Base-by-base conservation (phyloP, 2,113 vertebrate species). In the Sialia sialis region DNA sequence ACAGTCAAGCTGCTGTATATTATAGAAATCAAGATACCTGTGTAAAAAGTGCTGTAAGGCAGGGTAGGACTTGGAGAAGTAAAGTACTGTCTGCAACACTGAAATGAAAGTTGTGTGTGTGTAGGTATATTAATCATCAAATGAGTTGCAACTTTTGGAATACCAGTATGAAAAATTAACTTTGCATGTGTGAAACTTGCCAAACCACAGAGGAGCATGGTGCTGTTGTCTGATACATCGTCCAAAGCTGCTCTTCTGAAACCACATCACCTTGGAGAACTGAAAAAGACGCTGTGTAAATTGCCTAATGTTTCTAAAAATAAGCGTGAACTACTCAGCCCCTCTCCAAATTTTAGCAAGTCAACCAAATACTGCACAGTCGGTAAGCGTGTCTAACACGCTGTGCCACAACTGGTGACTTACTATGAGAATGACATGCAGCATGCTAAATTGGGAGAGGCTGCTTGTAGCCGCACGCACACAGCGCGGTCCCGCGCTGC, bases 231-330 rank as follows among this genome's bases (percentile, higher is more conserved):
- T 79, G 63, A 59, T 58, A 68, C 4, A 1, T 63, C 10, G 46
- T 67, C 51, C 59, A 49, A 86, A 6, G 16, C 68, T 91, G 75
- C 84, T 87, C 52, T 85, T 84, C 92, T 89, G 80, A 93, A 89
- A 83, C 88, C 67, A 27, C 80, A 67, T 77, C 54, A 41, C 66
- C 68, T 79, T 54, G 70, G 60, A 66, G 79, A 86, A 39, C 84
- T 52, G 84, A 89, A 82, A 92, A 48, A 56, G 77, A 56, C 8
- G 39, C 87, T 27, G 8, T 34, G 41, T 83, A 90, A 92, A 60
- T 75, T 66, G 87, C 79, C 89, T 87, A 90, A 72, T 62, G 78
- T 73, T 72, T 81, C 89, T 78, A 78, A 96, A 86, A 81, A 92
- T 88, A 89, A 76, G 39, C 0, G 17, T 5, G 67, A 91, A 66